Base-by-base conservation (phyloP, 2,797 vertebrate genomes). In the Pseudochirops cupreus region DNA sequence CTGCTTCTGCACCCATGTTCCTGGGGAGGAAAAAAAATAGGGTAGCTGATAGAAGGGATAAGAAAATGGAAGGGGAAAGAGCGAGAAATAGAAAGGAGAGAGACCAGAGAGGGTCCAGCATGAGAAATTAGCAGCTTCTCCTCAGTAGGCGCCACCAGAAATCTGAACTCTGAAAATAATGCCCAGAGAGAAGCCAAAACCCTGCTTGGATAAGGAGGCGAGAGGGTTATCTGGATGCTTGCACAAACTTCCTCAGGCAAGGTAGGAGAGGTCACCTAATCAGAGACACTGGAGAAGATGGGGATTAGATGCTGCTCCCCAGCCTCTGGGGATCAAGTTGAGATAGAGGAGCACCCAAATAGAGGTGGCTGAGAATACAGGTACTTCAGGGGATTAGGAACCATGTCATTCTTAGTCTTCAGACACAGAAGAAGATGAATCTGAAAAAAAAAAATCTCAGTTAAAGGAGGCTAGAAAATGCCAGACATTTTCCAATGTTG, bases 261-360 rank as follows among this genome's bases (percentile, higher is more conserved):
- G 92, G 58, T 95, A 90, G 92, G 90, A 94, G 96, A 98, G 95
- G 95, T 96, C 92, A 21, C 94, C 50, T 96, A 9, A 67, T 96
- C 50, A 92, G 93, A 93, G 95, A 95, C 92, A 91, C 24, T 31
- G 91, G 96, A 0, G 0, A 93, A 98, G 96, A 89, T 91, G 90
- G 95, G 96, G 97, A 98, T 97, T 96, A 96, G 97, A 96, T 24
- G 97, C 94, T 96, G 90, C 87, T 93, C 94, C 96, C 96, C 58
- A 29, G 96, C 96, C 95, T 98, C 95, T 95, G 90, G 96, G 96
- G 96, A 97, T 97, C 97, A 96, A 96, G 92, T 26, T 91, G 89
- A 96, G 97, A 97, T 89, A 94, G 90, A 94, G 58, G 96, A 96
- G 54, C 14, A 50, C 26, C 90, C 82, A 94, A 96, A 95, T 33